Percentiles rank a stretch among this genome's conserved stretches.
These are phyloP conservation scores for Megalops atlanticus DNA, from an alignment of 2,113 vertebrate genomes.

Conservation along the genomic window DNA sequence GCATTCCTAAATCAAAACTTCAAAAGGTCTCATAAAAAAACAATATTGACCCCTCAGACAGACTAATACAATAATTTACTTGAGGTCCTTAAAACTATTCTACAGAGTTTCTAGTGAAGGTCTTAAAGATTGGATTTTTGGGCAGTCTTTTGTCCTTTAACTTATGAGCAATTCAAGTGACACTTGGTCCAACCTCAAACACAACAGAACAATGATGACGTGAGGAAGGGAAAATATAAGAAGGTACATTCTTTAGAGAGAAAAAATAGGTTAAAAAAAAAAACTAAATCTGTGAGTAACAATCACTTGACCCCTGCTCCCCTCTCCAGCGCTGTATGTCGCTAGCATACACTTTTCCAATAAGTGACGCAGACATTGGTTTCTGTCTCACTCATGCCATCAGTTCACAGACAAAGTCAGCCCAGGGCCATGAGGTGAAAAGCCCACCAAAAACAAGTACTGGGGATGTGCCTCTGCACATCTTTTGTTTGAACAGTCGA, in stretches of 20 bases:
- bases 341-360: too few species aligned
- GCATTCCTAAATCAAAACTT: too few species aligned
- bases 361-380: background rate
- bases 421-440: constrained; percentile 11
- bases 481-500: constrained; percentile 62
- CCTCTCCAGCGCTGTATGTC: background rate
- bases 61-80: too few species aligned
- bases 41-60: background rate
- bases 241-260: background rate
- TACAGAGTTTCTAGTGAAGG: too few species aligned
- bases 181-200: background rate
- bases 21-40: too few species aligned
- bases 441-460: constrained; percentile 51
- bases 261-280: background rate
- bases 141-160: too few species aligned
- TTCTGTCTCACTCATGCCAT: too few species aligned
- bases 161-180: background rate
- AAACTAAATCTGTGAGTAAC: background rate
- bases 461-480: constrained; percentile 47
- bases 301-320: background rate
- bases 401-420: background rate
- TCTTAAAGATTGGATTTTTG: too few species aligned
- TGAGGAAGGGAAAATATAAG: background rate
- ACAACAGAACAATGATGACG: background rate
- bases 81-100: too few species aligned